Percentiles rank a stretch among this genome's conserved stretches.
These are phyloP conservation scores for Hypotaenidia okinawae DNA, from an alignment of 2,797 vertebrate genomes.

Conservation along the genomic window DNA sequence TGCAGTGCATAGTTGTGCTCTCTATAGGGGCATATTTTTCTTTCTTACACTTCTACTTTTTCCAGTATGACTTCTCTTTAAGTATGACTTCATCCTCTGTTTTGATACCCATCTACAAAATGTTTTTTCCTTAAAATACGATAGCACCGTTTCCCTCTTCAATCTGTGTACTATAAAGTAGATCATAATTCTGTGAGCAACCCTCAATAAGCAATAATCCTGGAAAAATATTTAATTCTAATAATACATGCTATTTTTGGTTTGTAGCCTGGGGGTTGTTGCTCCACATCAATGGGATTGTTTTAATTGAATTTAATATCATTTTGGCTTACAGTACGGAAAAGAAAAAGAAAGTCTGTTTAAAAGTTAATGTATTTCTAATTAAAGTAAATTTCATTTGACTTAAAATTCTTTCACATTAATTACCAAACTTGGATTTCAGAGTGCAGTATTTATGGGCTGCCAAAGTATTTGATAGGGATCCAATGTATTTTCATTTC, in stretches of 20 bases:
- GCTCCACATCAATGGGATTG: background rate
- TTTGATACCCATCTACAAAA: background rate
- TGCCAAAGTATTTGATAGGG: conserved; percentile 13
- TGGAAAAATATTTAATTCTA: background rate
- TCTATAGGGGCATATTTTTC: background rate
- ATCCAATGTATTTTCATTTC: conserved; percentile 10
- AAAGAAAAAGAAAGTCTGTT: background rate
- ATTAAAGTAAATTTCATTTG: conserved; percentile 21
- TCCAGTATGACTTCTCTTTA: background rate
- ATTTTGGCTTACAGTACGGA: background rate
- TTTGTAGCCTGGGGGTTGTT: background rate
- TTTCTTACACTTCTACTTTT: background rate
- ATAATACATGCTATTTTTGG: background rate
- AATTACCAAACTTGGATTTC: conserved; percentile 41
- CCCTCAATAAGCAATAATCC: background rate
- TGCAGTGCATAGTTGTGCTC: background rate
- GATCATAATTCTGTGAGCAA: background rate
- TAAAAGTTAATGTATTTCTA: conserved; percentile 27
- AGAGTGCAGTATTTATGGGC: background rate
- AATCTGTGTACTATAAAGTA: background rate
- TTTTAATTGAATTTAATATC: conserved; percentile 16
- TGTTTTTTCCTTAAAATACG: background rate
- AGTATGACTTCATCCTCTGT: background rate
- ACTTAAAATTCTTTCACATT: conserved; percentile 17
- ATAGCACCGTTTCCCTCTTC: background rate